Percentiles rank a stretch among this genome's conserved stretches.
These are phyloP conservation scores for Riparia riparia DNA, from an alignment of 2,113 vertebrate genomes.

Conservation along the genomic window DNA sequence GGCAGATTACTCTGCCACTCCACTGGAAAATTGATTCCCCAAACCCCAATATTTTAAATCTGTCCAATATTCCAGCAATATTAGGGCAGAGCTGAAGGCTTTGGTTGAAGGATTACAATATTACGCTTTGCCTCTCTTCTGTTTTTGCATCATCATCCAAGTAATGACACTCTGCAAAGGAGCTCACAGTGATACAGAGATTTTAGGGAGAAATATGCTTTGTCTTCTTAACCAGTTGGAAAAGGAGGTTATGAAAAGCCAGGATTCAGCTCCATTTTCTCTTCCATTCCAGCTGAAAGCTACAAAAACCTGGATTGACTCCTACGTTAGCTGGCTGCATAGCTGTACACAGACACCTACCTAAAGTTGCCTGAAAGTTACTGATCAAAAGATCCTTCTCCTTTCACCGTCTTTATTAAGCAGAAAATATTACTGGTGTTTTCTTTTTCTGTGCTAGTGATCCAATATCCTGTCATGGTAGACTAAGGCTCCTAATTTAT, in stretches of 20 bases:
- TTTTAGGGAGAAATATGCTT: neutral
- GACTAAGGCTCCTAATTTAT: neutral
- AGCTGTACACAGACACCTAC: neutral
- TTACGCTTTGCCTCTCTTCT: neutral
- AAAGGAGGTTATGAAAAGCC: neutral
- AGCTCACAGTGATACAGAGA: neutral
- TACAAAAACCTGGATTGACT: neutral
- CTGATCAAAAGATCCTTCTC: neutral
- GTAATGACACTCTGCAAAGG: neutral
- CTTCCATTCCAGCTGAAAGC: neutral
- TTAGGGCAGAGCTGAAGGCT: neutral
- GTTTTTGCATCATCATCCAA: neutral
- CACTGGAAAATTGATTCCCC: neutral
- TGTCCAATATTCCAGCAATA: neutral
- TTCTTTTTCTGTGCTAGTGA: neutral
- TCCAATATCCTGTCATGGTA: neutral
- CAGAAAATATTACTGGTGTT: neutral
- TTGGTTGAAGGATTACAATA: neutral
- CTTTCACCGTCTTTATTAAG: neutral
- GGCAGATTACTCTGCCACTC: neutral
- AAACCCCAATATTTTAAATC: neutral
- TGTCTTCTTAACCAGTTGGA: neutral
- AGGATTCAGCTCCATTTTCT: neutral
- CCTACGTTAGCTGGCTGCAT: neutral
- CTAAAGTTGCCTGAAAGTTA: neutral